Evolutionary conservation across 2,113 vertebrate genomes (phyloP).

Genomic region (Nymphicus hollandicus): DNA sequence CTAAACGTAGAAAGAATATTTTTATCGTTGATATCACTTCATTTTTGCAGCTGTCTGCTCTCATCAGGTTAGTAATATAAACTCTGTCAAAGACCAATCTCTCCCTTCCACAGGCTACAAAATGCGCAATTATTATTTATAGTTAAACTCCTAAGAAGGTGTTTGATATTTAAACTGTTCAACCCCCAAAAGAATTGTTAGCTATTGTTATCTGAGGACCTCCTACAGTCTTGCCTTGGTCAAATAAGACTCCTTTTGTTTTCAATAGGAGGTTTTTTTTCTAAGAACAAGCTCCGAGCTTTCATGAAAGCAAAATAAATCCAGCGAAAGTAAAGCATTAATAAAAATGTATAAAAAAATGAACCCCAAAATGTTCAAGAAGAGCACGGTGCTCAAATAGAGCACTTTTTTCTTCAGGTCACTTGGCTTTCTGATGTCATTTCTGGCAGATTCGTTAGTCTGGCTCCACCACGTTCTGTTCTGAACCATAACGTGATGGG

Average conservation of each 20-base stretch:
- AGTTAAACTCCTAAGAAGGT: slow-evolving; percentile 15
- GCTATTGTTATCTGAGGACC: neutral
- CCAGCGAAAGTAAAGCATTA: neutral
- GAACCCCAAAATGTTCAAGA: neutral
- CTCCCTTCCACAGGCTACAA: neutral
- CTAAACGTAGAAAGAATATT: neutral
- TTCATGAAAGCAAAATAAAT: neutral
- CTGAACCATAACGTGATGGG: slow-evolving; percentile 38
- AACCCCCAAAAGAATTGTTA: neutral
- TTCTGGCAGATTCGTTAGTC: slow-evolving; percentile 58
- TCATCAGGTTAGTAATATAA: slow-evolving; percentile 27
- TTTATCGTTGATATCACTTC: slow-evolving; percentile 33
- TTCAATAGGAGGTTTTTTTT: neutral
- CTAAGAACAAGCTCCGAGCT: neutral
- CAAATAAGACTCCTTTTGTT: slow-evolving; percentile 24
- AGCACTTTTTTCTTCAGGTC: slow-evolving; percentile 27
- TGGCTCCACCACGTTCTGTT: slow-evolving; percentile 53
- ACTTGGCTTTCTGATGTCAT: slow-evolving; percentile 57
- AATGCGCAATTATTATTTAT: slow-evolving; percentile 5
- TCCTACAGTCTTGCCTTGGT: neutral
- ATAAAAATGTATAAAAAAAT: neutral
- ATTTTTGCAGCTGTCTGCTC: slow-evolving; percentile 49
- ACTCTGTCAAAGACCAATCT: slow-evolving; percentile 13
- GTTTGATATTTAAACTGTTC: neutral
- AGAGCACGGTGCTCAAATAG: neutral